Conservation (phyloP, 2,113 vertebrate species). For the Aegotheles bennettii region DNA sequence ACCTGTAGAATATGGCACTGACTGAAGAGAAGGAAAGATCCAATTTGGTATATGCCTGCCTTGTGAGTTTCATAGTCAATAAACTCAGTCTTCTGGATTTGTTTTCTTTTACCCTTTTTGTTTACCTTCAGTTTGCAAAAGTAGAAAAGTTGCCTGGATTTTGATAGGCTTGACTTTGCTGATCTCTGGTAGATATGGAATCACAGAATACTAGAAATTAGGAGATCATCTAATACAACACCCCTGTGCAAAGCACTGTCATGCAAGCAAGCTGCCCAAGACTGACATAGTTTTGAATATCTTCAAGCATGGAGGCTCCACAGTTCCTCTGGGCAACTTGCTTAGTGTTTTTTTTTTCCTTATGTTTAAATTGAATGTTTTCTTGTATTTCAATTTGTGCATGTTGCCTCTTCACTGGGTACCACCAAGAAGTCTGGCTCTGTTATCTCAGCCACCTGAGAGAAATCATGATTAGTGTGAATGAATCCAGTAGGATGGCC, state of each 20-base stretch:
- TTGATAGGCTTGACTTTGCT: not conserved
- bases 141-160: not conserved
- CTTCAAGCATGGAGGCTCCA: not conserved
- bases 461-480: not conserved
- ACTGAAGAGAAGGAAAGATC: slow-evolving; percentile 32
- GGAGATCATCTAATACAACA: not conserved
- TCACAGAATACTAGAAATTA: not conserved
- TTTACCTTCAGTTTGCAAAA: not conserved
- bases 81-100: not conserved
- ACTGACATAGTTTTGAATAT: rapidly evolving
- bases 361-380: not conserved
- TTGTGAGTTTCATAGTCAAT: not conserved
- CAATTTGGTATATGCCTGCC: not conserved
- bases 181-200: not conserved
- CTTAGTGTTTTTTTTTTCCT: not conserved
- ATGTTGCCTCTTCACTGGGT: not conserved
- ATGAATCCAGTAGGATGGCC: not conserved
- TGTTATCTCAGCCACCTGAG: not conserved
- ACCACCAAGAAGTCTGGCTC: not conserved
- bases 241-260: not conserved
- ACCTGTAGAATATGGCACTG: slow-evolving; percentile 92
- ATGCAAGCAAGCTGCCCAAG: not conserved
- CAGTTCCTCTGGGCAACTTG: not conserved
- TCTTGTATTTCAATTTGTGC: not conserved
- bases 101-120: not conserved